Conservation (phyloP, 2,113 vertebrate genomes). For the Grammomys dolichurus region DNA sequence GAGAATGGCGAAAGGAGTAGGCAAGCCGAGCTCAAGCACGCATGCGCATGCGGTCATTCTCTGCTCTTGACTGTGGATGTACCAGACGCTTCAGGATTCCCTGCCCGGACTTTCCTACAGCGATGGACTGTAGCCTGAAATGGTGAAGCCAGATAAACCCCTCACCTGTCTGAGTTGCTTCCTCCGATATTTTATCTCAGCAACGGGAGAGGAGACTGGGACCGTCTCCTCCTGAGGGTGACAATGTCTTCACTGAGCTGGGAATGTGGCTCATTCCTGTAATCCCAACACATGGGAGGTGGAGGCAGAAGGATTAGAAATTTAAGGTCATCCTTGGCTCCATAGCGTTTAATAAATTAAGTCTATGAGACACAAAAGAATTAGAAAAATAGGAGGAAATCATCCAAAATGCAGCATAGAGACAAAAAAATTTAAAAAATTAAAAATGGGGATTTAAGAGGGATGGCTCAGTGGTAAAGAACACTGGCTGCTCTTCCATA, state of each 20-base stretch:
- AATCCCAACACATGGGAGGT: background rate
- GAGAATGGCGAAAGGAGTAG: background rate
- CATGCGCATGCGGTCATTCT: rapidly evolving
- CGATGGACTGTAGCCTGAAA: background rate
- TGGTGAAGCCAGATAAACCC: background rate
- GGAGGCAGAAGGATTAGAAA: background rate
- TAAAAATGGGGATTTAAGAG: background rate
- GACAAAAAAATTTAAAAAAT: background rate
- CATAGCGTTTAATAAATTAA: background rate
- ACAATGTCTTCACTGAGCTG: background rate
- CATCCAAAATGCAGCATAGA: background rate
- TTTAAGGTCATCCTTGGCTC: background rate
- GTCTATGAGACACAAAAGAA: background rate
- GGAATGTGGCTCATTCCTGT: too few relatives aligned
- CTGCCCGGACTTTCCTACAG: background rate
- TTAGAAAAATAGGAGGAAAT: background rate
- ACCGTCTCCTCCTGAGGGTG: background rate
- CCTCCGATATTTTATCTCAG: background rate
- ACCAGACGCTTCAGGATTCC: background rate
- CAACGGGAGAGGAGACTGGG: background rate
- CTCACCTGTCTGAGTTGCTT: background rate
- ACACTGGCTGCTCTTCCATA: background rate
- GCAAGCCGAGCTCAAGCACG: too few relatives aligned
- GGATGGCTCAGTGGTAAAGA: background rate
- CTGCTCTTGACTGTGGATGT: background rate